Evolutionary conservation across 2,113 vertebrate genomes (phyloP), one percentile per base, ranked within the genome.

Genomic region (Cebus imitator): DNA sequence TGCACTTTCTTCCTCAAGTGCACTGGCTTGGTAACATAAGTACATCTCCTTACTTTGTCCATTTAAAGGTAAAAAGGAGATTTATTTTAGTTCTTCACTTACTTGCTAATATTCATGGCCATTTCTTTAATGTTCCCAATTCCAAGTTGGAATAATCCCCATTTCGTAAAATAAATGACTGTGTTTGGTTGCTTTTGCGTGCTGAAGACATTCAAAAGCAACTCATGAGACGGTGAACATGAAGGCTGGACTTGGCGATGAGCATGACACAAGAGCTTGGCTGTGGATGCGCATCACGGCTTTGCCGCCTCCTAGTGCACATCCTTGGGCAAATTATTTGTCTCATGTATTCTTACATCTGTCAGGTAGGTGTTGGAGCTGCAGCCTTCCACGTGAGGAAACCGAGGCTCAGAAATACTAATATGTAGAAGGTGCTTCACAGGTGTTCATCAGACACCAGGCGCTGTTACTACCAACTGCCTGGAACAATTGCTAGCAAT

Each of bases 221-320:
- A 5, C 2, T 30, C 0, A 1, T 0, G 58, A 21, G 2, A 12
- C 18, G 6, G 9, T 6, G 73, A n/a, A 16, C 1, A 16, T 8
- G 20, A 32, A 43, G 35, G 61, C 43, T 0, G 0, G 2, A 10
- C 6, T 25, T 27, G 45, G 73, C 14, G 5, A 0, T 6, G n/a
- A 14, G 23, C 6, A 27, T 8, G 0, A 12, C 17, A 7, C 14
- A 0, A 0, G 6, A 7, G 40, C 11, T 1, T 2, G 45, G 35
- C 3, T 4, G 17, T 8, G 8, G 4, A 35, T 18, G 20, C 20
- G 57, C 21, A 10, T 27, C 37, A 4, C 7, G 48, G 12, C 64
- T 25, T 32, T 11, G n/a, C 55, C 27, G 3, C 35, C 50, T 45
- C 25, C 50, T 2, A 7, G 8, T 7, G 37, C 14, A 5, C 8